A percentile compares a stretch with the other conserved stretches of the same genome.
Conservation (phyloP, 2,797 vertebrate genomes). For the Uromys caudimaculatus region DNA sequence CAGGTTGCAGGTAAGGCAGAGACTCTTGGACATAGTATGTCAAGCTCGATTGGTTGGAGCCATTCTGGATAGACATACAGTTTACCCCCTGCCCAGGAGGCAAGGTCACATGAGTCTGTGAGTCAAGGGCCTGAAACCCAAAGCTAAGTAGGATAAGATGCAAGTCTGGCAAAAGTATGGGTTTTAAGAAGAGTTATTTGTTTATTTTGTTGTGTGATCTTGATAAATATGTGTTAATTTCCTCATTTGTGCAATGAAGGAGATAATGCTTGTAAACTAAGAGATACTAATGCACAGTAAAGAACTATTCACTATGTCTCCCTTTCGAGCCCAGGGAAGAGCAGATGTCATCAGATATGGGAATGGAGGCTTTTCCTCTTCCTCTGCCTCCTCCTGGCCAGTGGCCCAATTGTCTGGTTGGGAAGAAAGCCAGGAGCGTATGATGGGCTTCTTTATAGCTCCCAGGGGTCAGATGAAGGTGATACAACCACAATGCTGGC, state of each 20-base stretch:
- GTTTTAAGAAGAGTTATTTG: background rate
- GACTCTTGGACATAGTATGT: background rate
- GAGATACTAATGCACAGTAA: background rate
- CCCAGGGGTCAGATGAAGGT: slow-evolving; percentile 74
- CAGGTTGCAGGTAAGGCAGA: background rate
- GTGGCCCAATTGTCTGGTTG: slow-evolving; percentile 16
- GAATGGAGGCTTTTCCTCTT: background rate
- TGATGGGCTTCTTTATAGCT: slow-evolving; percentile 57
- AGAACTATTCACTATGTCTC: background rate
- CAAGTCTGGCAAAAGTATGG: background rate
- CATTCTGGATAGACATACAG: background rate
- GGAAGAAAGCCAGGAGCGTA: slow-evolving; percentile 52
- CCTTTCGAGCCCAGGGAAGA: background rate
- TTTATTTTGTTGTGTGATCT: background rate
- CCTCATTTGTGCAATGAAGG: background rate
- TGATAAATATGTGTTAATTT: background rate
- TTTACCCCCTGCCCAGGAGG: background rate
- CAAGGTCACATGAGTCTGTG: background rate
- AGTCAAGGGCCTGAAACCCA: background rate
- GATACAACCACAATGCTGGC: background rate
- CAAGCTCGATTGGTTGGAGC: background rate
- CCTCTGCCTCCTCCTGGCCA: background rate
- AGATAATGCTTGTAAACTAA: background rate
- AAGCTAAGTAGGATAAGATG: background rate
- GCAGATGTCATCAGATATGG: background rate